Evolutionary conservation across 1,140 invertebrate species (phyloP), one percentile per base, ranked within the genome.

Genomic region (Euborellia annulipes): DNA sequence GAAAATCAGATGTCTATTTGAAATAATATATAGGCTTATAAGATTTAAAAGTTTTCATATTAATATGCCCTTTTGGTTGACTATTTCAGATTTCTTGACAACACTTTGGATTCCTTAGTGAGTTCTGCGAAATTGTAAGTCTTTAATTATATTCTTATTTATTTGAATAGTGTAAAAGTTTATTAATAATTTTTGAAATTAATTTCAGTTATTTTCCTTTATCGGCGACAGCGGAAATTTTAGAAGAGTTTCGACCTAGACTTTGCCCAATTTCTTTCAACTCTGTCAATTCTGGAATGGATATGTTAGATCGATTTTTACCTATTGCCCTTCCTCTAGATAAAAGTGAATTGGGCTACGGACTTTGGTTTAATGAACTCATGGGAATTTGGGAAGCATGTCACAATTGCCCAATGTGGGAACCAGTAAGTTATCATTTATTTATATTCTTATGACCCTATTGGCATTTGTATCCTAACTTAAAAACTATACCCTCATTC

Each of bases 281-380:
- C 45, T 65, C 71, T 52, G 73, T 81, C 62, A 50, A 67, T 27
- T 60, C 69, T 50, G 71, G 70, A 3, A 64, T 89, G 42, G 66
- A 71, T 43, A 69, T 74, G 49, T 63, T 90, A 20, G 73, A 80
- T 23, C 60, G 75, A 16, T 91, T 93, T 63, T 63, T 95, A 41
- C 89, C 89, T 1, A 73, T 82, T 17, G 58, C 68, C 30, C 58
- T 85, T 41, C 66, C 68, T 13, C 75, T 76, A 0, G 62, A 78
- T 43, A 59, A 84, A 51, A 71, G 78, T 41, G 58, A 70, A 1
- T 52, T 71, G 19, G 79, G 82, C 9, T 76, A 78, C 58, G 63
- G 78, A 55, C 62, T 93, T 11, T 94, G 90, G 90, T 76, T 92
- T 51, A 68, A 85, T 42, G 82, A 91, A 56, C 70, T 91, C 18